Evolutionary conservation across 2,113 vertebrate genomes (phyloP), one percentile per base, ranked within the genome.

Genomic region (Uria aalge): DNA sequence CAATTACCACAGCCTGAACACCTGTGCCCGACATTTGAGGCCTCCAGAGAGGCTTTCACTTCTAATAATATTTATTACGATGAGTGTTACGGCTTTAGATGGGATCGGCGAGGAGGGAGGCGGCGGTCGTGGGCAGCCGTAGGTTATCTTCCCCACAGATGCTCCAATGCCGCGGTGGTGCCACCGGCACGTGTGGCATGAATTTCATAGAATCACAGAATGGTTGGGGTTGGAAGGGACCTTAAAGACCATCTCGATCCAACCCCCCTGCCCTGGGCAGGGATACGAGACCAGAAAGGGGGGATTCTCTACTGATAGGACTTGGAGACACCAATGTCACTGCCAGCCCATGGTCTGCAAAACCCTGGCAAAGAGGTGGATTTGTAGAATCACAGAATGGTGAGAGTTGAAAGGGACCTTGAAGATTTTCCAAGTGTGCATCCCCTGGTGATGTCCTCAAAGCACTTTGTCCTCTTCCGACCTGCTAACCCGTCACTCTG

Each of bases 61-160:
- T 97, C 90, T 89, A 95, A 88, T 96, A 93, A 81, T 97, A 94
- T 97, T 97, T 97, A 97, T 97, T 88, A 89, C 63, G 81, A 91
- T 56, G 94, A 98, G 95, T 60, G 79, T 90, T 94, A 92, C 57
- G 4, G 17, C 88, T 69, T 97, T 95, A 92, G 89, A 63, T 62
- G 93, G 91, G 41, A 45, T n/a, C 22, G n/a, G 94, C 45, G 43
- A 60, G 94, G 89, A 36, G 47, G 48, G 88, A 75, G 34, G 71
- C 63, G 14, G 75, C 2, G 14, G 60, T 9, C 5, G 2, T 2
- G 88, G 83, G 55, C 47, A 19, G 38, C 8, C 1, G 7, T 18
- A 47, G 36, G 40, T 62, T 60, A 12, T 23, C 36, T 45, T 40
- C 29, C 38, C 85, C 22, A 1, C 12, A 5, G 43, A 11, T 30